Percentiles rank a stretch among this genome's conserved stretches.
These are phyloP conservation scores for Ornithoptera alexandrae DNA, from an alignment of 2,888 invertebrate genomes.

Conservation along the genomic window DNA sequence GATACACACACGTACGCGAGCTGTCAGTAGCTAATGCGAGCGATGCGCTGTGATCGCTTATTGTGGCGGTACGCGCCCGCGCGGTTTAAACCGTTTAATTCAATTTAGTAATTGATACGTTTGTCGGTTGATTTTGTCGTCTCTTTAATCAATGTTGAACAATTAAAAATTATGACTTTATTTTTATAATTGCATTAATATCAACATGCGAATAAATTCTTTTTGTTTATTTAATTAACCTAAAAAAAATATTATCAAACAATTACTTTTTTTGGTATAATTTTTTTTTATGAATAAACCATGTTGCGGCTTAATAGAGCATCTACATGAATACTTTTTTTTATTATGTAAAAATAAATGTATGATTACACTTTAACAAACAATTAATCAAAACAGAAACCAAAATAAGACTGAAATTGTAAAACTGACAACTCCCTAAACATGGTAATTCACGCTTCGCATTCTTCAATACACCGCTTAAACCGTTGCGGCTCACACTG, in stretches of 20 bases:
- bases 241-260: no score
- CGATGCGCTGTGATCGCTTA: slow-evolving; percentile 76
- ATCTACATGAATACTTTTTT: neutral
- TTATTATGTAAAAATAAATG: neutral
- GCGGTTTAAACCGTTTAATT: slow-evolving; percentile 77
- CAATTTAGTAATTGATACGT: slow-evolving; percentile 79
- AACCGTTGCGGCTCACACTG: slow-evolving; percentile 60
- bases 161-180: slow-evolving; percentile 24
- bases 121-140: slow-evolving; percentile 63
- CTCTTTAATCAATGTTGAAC: slow-evolving; percentile 42
- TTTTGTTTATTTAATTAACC: no score
- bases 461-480: slow-evolving; percentile 75
- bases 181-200: no score
- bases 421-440: slow-evolving; percentile 75
- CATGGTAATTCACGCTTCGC: slow-evolving; percentile 77
- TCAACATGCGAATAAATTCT: no score
- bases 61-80: slow-evolving; percentile 69
- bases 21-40: slow-evolving; percentile 79
- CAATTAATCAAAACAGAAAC: slow-evolving; percentile 40
- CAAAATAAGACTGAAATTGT: slow-evolving; percentile 69
- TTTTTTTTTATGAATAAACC: no score
- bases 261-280: no score
- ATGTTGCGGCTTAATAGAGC: no score
- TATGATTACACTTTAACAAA: slow-evolving; percentile 32
- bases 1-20: slow-evolving; percentile 71